Evolutionary conservation across 2,888 invertebrate species (phyloP), one percentile per base, ranked within the genome.

Genomic region (Lissonota sp.): DNA sequence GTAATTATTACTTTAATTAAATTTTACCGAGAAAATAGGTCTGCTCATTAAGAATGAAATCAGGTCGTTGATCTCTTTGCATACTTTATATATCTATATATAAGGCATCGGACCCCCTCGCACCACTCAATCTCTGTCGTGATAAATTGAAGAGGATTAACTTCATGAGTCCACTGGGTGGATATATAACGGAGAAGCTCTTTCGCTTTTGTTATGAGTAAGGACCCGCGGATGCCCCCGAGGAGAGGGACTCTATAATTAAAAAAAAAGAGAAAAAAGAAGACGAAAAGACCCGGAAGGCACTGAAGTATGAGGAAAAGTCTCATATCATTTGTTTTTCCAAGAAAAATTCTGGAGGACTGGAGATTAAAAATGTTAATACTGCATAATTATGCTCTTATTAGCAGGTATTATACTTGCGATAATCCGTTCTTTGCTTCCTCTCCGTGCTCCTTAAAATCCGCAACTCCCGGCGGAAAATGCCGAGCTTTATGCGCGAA

Each of bases 71-170:
- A 39, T 44, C 57, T 70, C 40, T 4, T 12, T 16, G 46, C 26
- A 46, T 39, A 46, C 58, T 55, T 5, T 12, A 37, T 12, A 39
- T 39, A 14, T 49, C 39, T 26, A 26, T 26, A 26, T 26, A 26
- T 26, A 26, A 26, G 1, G 26, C 26, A 26, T 26, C 16, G 14
- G 26, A 1, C 57, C 6, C 26, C 8, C n/a, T 7, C 16, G 14
- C 7, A 1, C 55, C 55, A 12, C 44, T 53, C 14, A 42, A 40
- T 1, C 37, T 51, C 7, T 10, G 51, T 53, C 46, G 26, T 46
- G 7, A 64, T 73, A 55, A 73, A 64, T 63, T 64, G 7, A 63
- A 64, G 55, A 55, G 55, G n/a, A 12, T 69, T 14, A 73, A 37
- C 55, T 57, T 12, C 16, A 26, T 10, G 62, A n/a, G 37, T 37